Percentiles rank a stretch among this genome's conserved stretches.
phyloP scores from a whole-genome alignment of 2,888 invertebrate genomes.

The Tetrapedia diversipes region DNA sequence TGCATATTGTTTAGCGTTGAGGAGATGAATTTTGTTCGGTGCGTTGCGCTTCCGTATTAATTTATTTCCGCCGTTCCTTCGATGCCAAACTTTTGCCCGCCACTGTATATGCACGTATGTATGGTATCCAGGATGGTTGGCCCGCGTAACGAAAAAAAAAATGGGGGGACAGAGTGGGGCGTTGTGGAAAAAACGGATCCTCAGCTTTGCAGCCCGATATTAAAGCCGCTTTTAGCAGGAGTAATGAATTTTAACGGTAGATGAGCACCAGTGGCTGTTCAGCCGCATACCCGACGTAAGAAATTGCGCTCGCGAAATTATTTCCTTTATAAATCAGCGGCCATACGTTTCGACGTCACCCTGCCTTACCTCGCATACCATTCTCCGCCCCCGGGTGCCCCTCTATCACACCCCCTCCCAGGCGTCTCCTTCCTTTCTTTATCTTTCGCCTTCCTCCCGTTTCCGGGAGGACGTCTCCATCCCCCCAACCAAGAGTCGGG shows the following conservation, averaged over 20 bases:
- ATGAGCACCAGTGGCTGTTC: slow-evolving; percentile 57
- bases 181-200: slow-evolving; percentile 36
- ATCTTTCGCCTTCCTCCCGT: slow-evolving; percentile 22
- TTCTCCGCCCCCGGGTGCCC: slow-evolving; percentile 24
- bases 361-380: slow-evolving; percentile 64
- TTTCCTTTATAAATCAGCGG: slow-evolving; percentile 81
- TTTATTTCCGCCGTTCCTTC: no score
- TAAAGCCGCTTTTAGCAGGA: slow-evolving; percentile 72
- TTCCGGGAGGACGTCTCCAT: slow-evolving; percentile 45
- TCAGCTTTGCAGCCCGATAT: slow-evolving; percentile 64
- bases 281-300: slow-evolving; percentile 68
- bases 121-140: slow-evolving; percentile 15
- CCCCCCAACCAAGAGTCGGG: slow-evolving; percentile 37
- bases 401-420: slow-evolving; percentile 10
- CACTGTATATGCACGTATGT: no score
- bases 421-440: slow-evolving; percentile 29
- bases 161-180: neutral
- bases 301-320: slow-evolving; percentile 79
- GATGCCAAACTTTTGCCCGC: no score
- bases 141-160: neutral
- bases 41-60: no score
- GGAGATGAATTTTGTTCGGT: no score
- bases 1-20: no score
- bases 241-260: slow-evolving; percentile 76
- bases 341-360: slow-evolving; percentile 77